Evolutionary conservation across 2,797 vertebrate species (phyloP).

Genomic region (Rhynchonycteris naso): DNA sequence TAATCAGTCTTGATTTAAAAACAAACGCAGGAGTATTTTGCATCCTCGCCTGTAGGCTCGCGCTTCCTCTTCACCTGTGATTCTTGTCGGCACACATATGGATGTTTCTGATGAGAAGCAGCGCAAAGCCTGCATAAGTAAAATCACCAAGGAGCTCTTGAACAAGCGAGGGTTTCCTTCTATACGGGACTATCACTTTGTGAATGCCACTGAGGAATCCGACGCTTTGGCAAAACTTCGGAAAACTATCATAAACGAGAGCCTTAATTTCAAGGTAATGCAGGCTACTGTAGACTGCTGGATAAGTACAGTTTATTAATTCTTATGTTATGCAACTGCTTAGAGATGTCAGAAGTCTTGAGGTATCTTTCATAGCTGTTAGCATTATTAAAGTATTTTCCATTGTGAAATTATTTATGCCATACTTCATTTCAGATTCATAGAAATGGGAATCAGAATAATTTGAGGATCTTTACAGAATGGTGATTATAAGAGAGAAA

Average conservation of each 20-base stretch:
- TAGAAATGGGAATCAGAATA: neutral
- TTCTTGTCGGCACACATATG: constrained; percentile 95
- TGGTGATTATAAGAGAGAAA: too few species aligned
- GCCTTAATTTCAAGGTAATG: constrained; percentile 92
- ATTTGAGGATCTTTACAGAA: neutral
- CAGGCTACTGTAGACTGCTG: neutral
- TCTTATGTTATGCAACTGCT: neutral
- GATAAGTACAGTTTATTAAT: neutral
- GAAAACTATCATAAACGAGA: constrained; percentile 92
- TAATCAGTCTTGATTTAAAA: neutral
- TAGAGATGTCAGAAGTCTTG: constrained; percentile 4
- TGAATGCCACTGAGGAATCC: constrained; percentile 92
- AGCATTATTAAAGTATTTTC: neutral
- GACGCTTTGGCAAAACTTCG: constrained; percentile 92
- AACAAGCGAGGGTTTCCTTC: constrained; percentile 93
- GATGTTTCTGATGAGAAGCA: constrained; percentile 92
- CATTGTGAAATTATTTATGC: neutral
- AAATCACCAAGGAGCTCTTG: constrained; percentile 92
- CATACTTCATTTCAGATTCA: constrained; percentile 31
- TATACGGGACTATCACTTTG: constrained; percentile 92
- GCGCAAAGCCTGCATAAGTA: constrained; percentile 90
- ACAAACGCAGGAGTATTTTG: neutral
- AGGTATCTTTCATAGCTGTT: neutral
- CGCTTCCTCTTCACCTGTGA: constrained; percentile 94
- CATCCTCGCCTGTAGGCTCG: constrained; percentile 86